Percentiles rank a stretch among this genome's conserved stretches.
Conservation (phyloP, 1,140 invertebrate species). For the Temnothorax curvispinosus region DNA sequence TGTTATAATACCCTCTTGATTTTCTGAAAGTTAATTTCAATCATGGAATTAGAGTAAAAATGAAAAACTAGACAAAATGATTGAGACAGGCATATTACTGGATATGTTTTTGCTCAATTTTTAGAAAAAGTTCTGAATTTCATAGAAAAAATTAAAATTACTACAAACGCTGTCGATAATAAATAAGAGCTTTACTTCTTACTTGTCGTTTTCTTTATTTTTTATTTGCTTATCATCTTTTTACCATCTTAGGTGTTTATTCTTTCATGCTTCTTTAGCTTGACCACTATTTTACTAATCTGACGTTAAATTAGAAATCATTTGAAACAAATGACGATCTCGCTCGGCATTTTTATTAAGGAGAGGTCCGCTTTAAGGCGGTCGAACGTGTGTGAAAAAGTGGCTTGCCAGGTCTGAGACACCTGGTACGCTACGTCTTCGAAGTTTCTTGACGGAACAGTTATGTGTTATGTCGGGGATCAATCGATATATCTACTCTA, state of each 20-base stretch:
- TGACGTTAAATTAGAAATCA: neutral
- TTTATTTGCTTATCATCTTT: neutral
- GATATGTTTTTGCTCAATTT: neutral
- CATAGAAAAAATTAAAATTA: neutral
- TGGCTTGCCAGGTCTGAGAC: neutral
- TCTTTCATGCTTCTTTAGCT: neutral
- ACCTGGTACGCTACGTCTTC: neutral
- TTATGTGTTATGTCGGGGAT: conserved; percentile 1
- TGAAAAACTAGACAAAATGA: neutral
- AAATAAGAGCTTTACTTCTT: neutral
- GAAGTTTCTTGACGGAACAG: neutral
- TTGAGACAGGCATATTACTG: neutral
- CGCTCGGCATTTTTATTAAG: neutral
- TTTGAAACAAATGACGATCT: neutral
- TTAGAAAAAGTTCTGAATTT: neutral
- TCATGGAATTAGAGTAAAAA: neutral
- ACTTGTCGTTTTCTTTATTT: neutral
- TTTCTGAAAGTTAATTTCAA: neutral
- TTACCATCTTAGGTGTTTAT: neutral
- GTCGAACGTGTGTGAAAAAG: neutral
- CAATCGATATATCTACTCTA: neutral
- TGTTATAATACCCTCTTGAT: neutral
- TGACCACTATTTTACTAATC: neutral
- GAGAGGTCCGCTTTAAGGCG: neutral
- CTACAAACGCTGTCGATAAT: neutral